Base-by-base conservation (phyloP, 2,888 invertebrate species). In the Lithophane leautieri region DNA sequence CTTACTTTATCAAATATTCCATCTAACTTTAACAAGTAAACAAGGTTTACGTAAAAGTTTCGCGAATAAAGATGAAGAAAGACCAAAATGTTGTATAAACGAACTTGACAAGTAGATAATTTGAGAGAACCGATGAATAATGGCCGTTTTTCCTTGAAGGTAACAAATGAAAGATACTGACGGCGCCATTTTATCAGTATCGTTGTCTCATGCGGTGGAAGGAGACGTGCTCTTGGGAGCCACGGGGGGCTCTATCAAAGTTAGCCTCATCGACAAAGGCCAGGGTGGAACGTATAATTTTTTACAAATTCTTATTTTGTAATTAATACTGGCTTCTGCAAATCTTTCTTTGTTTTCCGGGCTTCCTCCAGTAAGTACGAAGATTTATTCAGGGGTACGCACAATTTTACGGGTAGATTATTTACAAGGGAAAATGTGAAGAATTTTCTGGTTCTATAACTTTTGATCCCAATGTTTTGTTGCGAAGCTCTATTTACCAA, bases 221-320 rank as follows among this genome's bases (percentile, higher is more conserved):
- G 62, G 52, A 61, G 77, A 82, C 90, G 87, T 88, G 90, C 86
- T 83, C 63, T 71, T 44, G 76, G 68, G 69, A 76, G 67, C 61
- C 74, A 62, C 70, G 76, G 66, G 74, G 78, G 86, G 89, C 86
- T 89, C 82, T 83, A 73, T 76, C 81, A 85, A 88, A 86, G 81
- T 86, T 87, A 82, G 60, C 76, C 62, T 72, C 60, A 40, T 66
- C 52, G 50, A 60, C 22, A 76, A 73, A 58, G 52, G 40, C 9
- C 42, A 81, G 72, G 56, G 61, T 47, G 69, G 61, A 47, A 66
- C 50, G n/a, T 60, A 34, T n/a, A 60, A 6, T 47, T 56, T 62
- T 66, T 47, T 44, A n/a, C 0, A 25, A 42, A 42, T 52, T 62
- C 16, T 22, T 28, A 25, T 28, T 81, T 73, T 34, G 4, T 12